A percentile compares a stretch with the other conserved stretches of the same genome.
phyloP scores from a whole-genome alignment of 1,140 invertebrate genomes.

The Phymorhynchus buccinoides region DNA sequence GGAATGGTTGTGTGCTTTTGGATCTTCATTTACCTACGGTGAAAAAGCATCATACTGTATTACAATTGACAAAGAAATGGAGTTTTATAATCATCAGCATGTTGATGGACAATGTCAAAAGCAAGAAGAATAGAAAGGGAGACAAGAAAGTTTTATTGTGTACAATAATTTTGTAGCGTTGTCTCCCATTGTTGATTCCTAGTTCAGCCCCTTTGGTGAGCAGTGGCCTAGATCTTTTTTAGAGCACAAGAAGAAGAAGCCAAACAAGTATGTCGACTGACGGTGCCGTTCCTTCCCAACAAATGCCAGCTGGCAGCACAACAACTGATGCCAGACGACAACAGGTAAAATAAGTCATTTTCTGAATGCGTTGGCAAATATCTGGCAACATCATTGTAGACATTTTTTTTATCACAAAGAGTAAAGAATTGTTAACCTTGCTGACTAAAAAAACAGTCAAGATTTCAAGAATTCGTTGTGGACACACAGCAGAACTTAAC shows the following conservation, averaged over 20 bases:
- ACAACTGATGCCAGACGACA: not conserved
- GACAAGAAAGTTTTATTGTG: not conserved
- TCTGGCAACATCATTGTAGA: not conserved
- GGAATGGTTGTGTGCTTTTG: too few relatives aligned
- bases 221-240: not conserved
- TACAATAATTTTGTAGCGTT: not conserved
- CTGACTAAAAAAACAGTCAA: not conserved
- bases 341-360: slow-evolving; percentile 5
- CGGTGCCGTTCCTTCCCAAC: slow-evolving; percentile 14
- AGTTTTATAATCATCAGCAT: not conserved
- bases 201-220: not conserved
- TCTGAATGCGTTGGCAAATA: not conserved
- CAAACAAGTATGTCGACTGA: slow-evolving; percentile 30
- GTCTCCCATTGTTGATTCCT: not conserved
- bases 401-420: too few relatives aligned
- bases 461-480: too few relatives aligned
- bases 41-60: too few relatives aligned
- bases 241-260: not conserved
- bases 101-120: not conserved
- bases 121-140: not conserved
- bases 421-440: not conserved
- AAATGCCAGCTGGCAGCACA: not conserved
- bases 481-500: not conserved
- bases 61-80: not conserved
- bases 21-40: too few relatives aligned